Conservation (phyloP, 2,113 vertebrate species). For the Castor canadensis region DNA sequence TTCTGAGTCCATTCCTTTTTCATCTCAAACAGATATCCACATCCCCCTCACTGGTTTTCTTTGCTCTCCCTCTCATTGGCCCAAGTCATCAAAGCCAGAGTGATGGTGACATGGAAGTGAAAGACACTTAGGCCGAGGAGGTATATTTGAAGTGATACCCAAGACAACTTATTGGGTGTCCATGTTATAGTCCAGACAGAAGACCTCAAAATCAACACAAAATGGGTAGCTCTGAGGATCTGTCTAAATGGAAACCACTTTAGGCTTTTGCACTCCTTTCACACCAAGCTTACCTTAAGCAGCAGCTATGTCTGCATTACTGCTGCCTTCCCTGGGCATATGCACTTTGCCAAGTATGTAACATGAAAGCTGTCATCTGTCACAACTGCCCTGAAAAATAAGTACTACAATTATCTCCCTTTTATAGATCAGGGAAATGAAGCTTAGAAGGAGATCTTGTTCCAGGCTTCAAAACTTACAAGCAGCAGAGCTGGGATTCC, state of each 20-base stretch:
- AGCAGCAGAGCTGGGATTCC: not conserved
- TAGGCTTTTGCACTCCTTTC: not conserved
- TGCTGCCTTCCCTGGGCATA: not conserved
- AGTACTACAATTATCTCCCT: not conserved
- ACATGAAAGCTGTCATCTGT: not conserved
- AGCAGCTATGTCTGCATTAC: not conserved
- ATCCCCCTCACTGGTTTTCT: not conserved
- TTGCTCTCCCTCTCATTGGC: not conserved
- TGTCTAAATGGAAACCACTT: not conserved
- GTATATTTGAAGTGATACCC: not conserved
- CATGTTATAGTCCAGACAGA: not conserved
- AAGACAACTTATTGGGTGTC: not conserved
- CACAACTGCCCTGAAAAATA: not conserved
- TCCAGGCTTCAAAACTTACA: not conserved
- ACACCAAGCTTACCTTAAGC: not conserved
- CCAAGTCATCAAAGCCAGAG: not conserved
- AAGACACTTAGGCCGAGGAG: not conserved
- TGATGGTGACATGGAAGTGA: not conserved
- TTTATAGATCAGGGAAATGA: not conserved
- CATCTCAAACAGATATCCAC: not conserved
- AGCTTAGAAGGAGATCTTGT: not conserved
- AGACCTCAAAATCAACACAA: not conserved
- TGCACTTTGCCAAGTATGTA: not conserved
- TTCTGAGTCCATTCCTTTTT: not conserved
- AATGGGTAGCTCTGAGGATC: not conserved